Conservation (phyloP, 2,797 vertebrate genomes). For the Falco novaeseelandiae region DNA sequence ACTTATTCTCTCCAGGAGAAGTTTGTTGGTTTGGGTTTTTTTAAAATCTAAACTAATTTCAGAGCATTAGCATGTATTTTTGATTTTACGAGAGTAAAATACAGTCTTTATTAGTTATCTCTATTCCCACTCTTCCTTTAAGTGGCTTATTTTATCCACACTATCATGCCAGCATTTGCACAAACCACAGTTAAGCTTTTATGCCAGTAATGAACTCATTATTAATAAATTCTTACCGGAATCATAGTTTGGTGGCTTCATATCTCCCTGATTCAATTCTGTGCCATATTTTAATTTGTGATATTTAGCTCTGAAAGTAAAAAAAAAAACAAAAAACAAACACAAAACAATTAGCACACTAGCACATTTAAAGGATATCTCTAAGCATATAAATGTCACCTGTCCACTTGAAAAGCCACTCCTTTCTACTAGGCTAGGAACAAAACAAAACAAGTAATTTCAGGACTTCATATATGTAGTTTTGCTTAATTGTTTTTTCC, state of each 20-base stretch:
- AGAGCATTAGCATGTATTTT: background rate
- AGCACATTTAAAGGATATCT: background rate
- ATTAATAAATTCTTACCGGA: conserved; percentile 87
- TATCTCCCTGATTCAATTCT: conserved; percentile 96
- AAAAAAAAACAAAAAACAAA: background rate
- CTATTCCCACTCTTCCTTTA: background rate
- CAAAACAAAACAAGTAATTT: background rate
- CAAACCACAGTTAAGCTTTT: background rate
- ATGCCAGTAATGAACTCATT: background rate
- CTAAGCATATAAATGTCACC: background rate
- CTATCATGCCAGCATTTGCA: background rate
- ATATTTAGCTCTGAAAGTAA: conserved; percentile 90
- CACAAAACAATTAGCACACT: background rate
- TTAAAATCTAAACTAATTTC: background rate
- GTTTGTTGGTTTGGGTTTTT: background rate
- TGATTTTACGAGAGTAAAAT: background rate
- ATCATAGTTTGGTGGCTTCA: conserved; percentile 98
- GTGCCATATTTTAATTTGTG: conserved; percentile 99
- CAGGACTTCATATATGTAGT: background rate
- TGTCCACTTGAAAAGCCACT: background rate
- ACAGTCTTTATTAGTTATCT: background rate
- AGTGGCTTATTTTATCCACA: background rate
- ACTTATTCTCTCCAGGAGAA: background rate
- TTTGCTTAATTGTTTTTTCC: background rate
- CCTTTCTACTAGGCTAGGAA: background rate